Percentiles rank a stretch among this genome's conserved stretches.
phyloP scores from a whole-genome alignment of 2,113 vertebrate species.

The Oryzias javanicus region DNA sequence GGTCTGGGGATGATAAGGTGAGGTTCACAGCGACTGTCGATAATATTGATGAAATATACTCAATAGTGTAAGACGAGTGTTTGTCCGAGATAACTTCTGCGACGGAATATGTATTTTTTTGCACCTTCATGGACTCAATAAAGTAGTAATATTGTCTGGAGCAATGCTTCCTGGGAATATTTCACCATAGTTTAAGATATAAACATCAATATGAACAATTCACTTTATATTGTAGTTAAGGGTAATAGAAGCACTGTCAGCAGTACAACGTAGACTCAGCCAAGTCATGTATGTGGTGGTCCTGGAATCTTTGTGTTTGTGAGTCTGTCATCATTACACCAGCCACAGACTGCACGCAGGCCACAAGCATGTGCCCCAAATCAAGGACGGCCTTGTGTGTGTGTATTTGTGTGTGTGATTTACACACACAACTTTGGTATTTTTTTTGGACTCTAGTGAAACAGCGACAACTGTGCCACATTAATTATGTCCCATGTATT shows the following conservation, averaged over 20 bases:
- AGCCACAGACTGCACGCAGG: conserved; percentile 74
- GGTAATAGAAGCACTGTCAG: conserved; percentile 67
- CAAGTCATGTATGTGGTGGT: conserved; percentile 75
- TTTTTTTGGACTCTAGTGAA: conserved; percentile 45
- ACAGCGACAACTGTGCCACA: conserved; percentile 20
- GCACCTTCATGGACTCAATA: not conserved
- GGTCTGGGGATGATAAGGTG: conserved; percentile 13
- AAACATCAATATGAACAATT: conserved; percentile 49
- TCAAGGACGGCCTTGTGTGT: conserved; percentile 34
- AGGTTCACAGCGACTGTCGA: conserved; percentile 10
- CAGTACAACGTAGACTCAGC: conserved; percentile 53
- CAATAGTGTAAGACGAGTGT: conserved; percentile 5
- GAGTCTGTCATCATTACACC: conserved; percentile 74
- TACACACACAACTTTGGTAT: conserved; percentile 16
- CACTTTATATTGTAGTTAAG: conserved; percentile 59
- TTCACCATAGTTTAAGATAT: conserved; percentile 6
- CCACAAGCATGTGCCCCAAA: conserved; percentile 75
- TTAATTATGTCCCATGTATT: conserved; percentile 27
- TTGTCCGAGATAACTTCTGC: not conserved
- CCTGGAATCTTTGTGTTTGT: conserved; percentile 71
- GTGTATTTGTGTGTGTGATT: conserved; percentile 33
- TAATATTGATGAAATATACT: conserved; percentile 22
- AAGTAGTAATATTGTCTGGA: not conserved
- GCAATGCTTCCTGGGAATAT: not conserved
- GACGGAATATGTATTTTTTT: not conserved